A percentile compares a stretch with the other conserved stretches of the same genome.
Conservation (phyloP, 2,888 invertebrate species). For the Alviniconcha strummeri region DNA sequence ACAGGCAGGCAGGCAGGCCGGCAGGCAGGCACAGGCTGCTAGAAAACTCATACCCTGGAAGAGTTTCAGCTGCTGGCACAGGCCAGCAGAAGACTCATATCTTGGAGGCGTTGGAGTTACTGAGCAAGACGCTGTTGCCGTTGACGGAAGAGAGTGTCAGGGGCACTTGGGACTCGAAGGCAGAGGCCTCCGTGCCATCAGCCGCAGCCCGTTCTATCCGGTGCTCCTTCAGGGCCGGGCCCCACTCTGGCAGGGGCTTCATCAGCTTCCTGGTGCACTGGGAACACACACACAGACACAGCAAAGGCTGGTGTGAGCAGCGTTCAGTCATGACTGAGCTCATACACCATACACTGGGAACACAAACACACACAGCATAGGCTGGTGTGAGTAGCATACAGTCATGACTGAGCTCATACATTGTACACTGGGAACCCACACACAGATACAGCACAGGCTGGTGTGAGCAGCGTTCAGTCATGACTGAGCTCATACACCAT, state of each 20-base stretch:
- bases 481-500: no score
- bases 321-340: no score
- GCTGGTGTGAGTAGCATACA: no score
- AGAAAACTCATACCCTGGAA: background rate
- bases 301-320: no score
- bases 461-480: no score
- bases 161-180: constrained; percentile 52
- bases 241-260: constrained; percentile 69
- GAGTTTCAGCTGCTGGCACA: background rate
- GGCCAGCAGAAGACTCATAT: background rate
- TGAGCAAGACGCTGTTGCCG: background rate
- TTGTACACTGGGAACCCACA: constrained; percentile 56
- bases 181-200: constrained; percentile 40
- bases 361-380: no score
- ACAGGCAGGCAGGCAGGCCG: background rate
- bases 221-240: constrained; percentile 63
- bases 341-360: no score
- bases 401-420: no score
- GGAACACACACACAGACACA: background rate
- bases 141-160: constrained; percentile 36
- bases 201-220: constrained; percentile 45
- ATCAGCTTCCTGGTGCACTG: constrained; percentile 64
- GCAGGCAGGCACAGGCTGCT: background rate
- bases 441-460: no score
- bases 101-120: background rate